phyloP scores from a whole-genome alignment of 1,140 invertebrate genomes.

The Daktulosphaira vitifoliae region DNA sequence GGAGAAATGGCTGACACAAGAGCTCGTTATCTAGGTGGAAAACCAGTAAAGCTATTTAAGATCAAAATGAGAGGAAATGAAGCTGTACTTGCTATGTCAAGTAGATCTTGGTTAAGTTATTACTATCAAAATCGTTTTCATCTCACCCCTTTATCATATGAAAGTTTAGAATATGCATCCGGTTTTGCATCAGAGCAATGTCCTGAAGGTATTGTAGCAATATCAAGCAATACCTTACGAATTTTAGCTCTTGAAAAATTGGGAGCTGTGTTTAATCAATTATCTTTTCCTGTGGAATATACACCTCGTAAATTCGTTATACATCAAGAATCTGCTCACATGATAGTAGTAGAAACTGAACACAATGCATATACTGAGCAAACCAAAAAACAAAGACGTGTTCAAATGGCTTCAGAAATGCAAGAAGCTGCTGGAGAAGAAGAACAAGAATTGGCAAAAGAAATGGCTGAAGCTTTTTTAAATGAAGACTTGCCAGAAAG shows the following conservation, averaged over 20 bases:
- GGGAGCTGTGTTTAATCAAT: conserved; percentile 97
- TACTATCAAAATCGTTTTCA: conserved; percentile 96
- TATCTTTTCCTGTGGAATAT: conserved; percentile 82
- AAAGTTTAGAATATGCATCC: conserved; percentile 93
- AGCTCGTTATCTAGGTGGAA: conserved; percentile 88
- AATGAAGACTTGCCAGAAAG: conserved; percentile 89
- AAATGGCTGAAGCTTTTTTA: conserved; percentile 94
- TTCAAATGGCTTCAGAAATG: conserved; percentile 82
- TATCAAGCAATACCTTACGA: conserved; percentile 92
- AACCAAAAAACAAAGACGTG: conserved; percentile 83
- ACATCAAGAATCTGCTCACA: conserved; percentile 84
- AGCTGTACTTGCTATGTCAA: conserved; percentile 95
- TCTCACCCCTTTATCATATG: conserved; percentile 90
- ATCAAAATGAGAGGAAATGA: conserved; percentile 92
- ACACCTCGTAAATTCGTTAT: conserved; percentile 94
- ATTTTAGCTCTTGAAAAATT: conserved; percentile 98
- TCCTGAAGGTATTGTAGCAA: conserved; percentile 98
- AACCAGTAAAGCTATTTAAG: conserved; percentile 92
- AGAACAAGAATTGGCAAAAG: conserved; percentile 86
- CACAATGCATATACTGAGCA: conserved; percentile 98
- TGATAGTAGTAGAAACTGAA: conserved; percentile 92
- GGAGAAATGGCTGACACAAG: conserved; percentile 95
- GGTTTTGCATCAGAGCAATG: conserved; percentile 98
- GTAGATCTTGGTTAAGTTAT: conserved; percentile 95
- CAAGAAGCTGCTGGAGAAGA: conserved; percentile 90